Conservation (phyloP, 2,797 vertebrate species). For the Trematomus bernacchii region DNA sequence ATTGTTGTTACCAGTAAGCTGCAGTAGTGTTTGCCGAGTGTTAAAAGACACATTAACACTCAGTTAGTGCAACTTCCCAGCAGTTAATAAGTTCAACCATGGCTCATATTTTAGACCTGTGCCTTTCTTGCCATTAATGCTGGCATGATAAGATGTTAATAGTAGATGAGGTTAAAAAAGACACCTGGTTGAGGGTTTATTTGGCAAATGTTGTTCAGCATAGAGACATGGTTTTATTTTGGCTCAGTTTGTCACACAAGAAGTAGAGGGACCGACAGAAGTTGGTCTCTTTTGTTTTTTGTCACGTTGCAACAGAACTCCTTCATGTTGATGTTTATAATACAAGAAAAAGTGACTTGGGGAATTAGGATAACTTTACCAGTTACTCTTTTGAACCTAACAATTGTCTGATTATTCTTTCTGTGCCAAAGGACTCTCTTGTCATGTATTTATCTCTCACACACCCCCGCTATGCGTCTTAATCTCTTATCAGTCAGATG, state of each 20-base stretch:
- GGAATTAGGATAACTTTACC: conserved; percentile 10
- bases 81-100: neutral
- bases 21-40: neutral
- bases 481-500: conserved; percentile 19
- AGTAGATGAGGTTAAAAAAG: conserved; percentile 6
- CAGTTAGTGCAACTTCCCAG: conserved; percentile 31
- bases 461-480: conserved; percentile 19
- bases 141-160: conserved; percentile 15
- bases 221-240: conserved; percentile 5
- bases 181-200: neutral
- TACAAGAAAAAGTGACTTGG: conserved; percentile 15
- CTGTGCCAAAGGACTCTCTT: neutral
- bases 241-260: conserved; percentile 1
- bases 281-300: neutral
- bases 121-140: conserved; percentile 16
- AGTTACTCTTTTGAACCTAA: neutral
- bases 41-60: conserved; percentile 2
- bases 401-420: neutral
- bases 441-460: neutral
- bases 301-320: conserved; percentile 14
- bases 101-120: neutral
- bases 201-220: conserved; percentile 18
- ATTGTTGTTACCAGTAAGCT: conserved; percentile 6
- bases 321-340: conserved; percentile 25
- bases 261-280: neutral